A percentile compares a stretch with the other conserved stretches of the same genome.
Evolutionary conservation across 2,113 vertebrate species (phyloP).

Genomic region (Oncorhynchus mykiss): DNA sequence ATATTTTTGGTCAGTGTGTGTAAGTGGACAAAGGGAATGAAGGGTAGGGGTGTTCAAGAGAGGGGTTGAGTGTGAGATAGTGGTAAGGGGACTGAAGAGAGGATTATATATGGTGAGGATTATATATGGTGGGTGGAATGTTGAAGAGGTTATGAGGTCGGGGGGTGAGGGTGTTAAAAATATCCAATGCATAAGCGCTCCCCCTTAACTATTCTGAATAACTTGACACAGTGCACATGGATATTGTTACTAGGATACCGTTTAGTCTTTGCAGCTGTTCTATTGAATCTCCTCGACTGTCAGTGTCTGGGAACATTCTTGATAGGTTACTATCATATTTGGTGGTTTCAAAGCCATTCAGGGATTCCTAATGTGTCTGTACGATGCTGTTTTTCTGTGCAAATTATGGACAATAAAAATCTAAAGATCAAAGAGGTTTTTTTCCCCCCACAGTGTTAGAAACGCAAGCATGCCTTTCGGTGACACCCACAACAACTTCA

Average conservation of each 20-base stretch:
- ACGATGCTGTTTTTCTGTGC: too few relatives aligned
- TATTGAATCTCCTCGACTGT: constrained; percentile 7
- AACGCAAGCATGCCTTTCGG: too few relatives aligned
- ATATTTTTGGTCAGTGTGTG: background rate
- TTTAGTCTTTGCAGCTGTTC: constrained; percentile 54
- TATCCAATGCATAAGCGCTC: constrained; percentile 32
- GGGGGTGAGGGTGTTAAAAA: constrained; percentile 55
- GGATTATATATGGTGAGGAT: too few relatives aligned
- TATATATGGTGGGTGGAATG: background rate
- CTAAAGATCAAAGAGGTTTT: too few relatives aligned
- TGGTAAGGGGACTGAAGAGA: too few relatives aligned
- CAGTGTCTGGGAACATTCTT: background rate
- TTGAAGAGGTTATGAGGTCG: constrained; percentile 21
- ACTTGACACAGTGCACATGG: constrained; percentile 42
- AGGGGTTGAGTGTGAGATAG: too few relatives aligned
- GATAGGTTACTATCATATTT: background rate
- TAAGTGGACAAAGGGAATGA: too few relatives aligned
- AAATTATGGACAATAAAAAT: too few relatives aligned
- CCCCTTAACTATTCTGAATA: constrained; percentile 54
- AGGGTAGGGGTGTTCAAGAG: too few relatives aligned
- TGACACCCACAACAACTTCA: too few relatives aligned
- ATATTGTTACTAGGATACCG: constrained; percentile 55
- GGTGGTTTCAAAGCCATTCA: background rate
- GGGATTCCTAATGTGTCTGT: too few relatives aligned
- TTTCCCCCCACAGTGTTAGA: too few relatives aligned